Base-by-base conservation (phyloP, 2,113 vertebrate species). In the Poeciliopsis retropinna region DNA sequence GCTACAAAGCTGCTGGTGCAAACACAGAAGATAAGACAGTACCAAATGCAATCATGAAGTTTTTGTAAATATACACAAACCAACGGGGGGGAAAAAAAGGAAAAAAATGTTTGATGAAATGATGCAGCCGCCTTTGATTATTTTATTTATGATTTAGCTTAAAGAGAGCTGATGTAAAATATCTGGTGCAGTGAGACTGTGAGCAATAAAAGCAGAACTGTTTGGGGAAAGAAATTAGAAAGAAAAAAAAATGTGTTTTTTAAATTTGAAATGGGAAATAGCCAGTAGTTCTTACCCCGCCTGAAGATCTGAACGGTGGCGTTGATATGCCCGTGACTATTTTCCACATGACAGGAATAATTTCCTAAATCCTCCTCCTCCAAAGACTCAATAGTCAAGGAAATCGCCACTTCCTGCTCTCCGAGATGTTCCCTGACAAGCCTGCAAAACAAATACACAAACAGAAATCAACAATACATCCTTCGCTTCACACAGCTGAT, bases 301-400 rank as follows among this genome's bases (percentile, higher is more conserved):
- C 96, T 97, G 90, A 96, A 96, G 70, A 99, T 95, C 85, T 98
- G 96, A 87, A 99, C 92, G 63, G 95, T 99, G 84, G 97, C 97
- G 15, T 98, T 97, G 17, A 96, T 94, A 68, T 97, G 96, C 54
- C 98, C 98, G 6, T 97, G 97, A 72, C 97, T 96, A 73, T 99
- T 99, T 92, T 99, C 98, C 1, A 98, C 98, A 2, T 97, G 98
- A 87, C 98, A 99, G 0, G 98, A 98, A 81, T 99, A 99, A 94
- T 99, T 99, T 64, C 97, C 98, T 79, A 99, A 93, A 90, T 99
- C 98, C 77, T 93, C 95, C 87, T 98, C 97, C 91, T 99, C 97
- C 19, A 99, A 94, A 29, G 96, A 96, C 84, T 97, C 96, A 78
- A 99, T 96, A 69, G 96, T 97, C 94, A 99, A 90, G 30, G 97